Evolutionary conservation across 37 sponge, comb jelly and placozoan species (phyloP), one percentile per base, ranked within the genome.

Genomic region (Ephydatia muelleri): DNA sequence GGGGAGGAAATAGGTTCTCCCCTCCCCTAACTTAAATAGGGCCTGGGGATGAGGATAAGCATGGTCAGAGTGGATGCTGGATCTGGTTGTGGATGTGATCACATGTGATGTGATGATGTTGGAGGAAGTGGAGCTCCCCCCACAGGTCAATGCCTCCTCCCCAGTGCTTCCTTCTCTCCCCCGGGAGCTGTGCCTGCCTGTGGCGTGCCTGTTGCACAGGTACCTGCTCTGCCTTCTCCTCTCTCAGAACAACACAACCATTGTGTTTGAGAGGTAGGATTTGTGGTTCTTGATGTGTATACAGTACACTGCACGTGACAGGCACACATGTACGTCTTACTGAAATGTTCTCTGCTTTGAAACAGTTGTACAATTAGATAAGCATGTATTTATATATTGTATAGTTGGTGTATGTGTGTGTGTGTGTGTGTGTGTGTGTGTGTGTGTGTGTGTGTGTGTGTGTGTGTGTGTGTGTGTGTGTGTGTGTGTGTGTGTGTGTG

Each of bases 261-360:
- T 92, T 38, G 87, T 95, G 30, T 94, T 94, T 93, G 97, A 97
- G 66, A 71, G 93, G 97, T 91, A 48, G 80, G 57, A 6, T 9
- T 43, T 43, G 43, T 43, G 43, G 43, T 43, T 3, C 6, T 43
- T n/a, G 6, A 43, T 9, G 6, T 43, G 6, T 6, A 43, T n/a
- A n/a, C n/a, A n/a, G n/a, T n/a, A n/a, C n/a, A n/a, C n/a, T n/a
- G n/a, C n/a, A n/a, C n/a, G n/a, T 43, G 43, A 40, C 28, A 49
- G 8, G 5, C 6, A 6, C 6, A 6, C 43, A 43, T 43, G 43
- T 43, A 6, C 43, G 43, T n/a, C n/a, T n/a, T n/a, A n/a, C n/a
- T n/a, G n/a, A n/a, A n/a, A n/a, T n/a, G n/a, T n/a, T n/a, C n/a
- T n/a, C n/a, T n/a, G n/a, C n/a, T n/a, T n/a, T n/a, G n/a, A n/a